A percentile compares a stretch with the other conserved stretches of the same genome.
These are phyloP conservation scores for Neolamprologus cancellatus DNA, from an alignment of 2,113 vertebrate genomes.

Conservation along the genomic window DNA sequence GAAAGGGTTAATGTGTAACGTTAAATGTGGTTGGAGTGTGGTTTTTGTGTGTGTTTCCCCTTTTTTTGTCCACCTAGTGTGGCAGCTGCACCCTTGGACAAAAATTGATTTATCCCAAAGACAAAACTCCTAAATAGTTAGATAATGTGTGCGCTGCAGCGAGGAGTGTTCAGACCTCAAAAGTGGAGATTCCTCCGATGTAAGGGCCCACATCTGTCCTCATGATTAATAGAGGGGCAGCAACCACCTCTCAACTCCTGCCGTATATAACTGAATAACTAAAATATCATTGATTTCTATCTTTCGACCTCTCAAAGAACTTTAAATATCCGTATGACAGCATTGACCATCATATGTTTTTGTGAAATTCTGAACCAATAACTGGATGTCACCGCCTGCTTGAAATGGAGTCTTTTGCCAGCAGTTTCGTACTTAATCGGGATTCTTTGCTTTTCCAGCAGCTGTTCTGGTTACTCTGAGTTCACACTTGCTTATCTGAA, in stretches of 20 bases:
- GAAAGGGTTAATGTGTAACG: neutral
- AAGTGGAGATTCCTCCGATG: rapidly evolving
- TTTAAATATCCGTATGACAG: neutral
- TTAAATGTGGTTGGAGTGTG: neutral
- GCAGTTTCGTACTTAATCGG: rapidly evolving
- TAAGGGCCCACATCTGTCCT: neutral
- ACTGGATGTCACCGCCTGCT: rapidly evolving
- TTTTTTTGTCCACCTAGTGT: neutral
- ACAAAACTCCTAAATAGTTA: neutral
- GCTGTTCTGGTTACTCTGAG: neutral
- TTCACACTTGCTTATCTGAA: neutral
- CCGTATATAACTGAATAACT: rapidly evolving
- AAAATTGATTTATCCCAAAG: rapidly evolving
- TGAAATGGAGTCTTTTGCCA: neutral
- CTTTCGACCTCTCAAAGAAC: rapidly evolving
- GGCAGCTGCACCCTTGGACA: neutral
- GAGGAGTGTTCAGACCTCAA: neutral
- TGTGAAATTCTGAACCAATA: neutral
- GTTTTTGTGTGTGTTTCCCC: neutral
- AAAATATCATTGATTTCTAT: rapidly evolving
- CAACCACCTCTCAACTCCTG: neutral
- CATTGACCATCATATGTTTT: neutral
- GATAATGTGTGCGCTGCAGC: rapidly evolving
- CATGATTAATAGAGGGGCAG: rapidly evolving
- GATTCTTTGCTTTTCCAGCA: rapidly evolving